Evolutionary conservation across 2,888 invertebrate genomes (phyloP).

Genomic region (Galerucella nymphaeae): DNA sequence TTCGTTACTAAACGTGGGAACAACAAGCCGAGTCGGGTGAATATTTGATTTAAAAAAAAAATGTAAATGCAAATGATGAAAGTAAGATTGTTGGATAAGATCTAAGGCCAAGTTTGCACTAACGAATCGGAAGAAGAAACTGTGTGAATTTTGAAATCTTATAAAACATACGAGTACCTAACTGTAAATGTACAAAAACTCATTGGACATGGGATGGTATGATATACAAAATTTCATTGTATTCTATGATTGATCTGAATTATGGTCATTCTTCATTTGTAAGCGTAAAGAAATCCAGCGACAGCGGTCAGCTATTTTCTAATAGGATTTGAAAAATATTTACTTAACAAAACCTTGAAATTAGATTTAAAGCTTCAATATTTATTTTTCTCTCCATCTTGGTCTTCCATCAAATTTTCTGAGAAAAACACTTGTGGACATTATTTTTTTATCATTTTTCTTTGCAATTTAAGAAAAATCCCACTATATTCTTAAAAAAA

Average conservation of each 20-base stretch:
- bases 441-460: too few relatives aligned
- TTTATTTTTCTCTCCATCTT: too few relatives aligned
- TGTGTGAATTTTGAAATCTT: neutral
- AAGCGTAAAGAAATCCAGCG: neutral
- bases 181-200: slow-evolving; percentile 7
- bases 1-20: slow-evolving; percentile 25
- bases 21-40: neutral
- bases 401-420: too few relatives aligned
- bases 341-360: too few relatives aligned
- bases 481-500: too few relatives aligned
- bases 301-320: neutral
- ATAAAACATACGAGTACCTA: neutral
- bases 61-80: slow-evolving; percentile 5
- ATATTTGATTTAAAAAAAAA: neutral
- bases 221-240: slow-evolving; percentile 18
- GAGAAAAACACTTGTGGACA: too few relatives aligned
- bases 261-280: slow-evolving; percentile 25
- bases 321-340: too few relatives aligned
- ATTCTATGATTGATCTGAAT: slow-evolving; percentile 18
- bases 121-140: neutral
- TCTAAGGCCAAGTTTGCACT: neutral
- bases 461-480: too few relatives aligned
- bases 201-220: neutral
- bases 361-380: too few relatives aligned
- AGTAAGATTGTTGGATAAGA: neutral